A percentile compares a stretch with the other conserved stretches of the same genome.
These are phyloP conservation scores for Lasiurus borealis DNA, from an alignment of 2,113 vertebrate species.

Conservation along the genomic window DNA sequence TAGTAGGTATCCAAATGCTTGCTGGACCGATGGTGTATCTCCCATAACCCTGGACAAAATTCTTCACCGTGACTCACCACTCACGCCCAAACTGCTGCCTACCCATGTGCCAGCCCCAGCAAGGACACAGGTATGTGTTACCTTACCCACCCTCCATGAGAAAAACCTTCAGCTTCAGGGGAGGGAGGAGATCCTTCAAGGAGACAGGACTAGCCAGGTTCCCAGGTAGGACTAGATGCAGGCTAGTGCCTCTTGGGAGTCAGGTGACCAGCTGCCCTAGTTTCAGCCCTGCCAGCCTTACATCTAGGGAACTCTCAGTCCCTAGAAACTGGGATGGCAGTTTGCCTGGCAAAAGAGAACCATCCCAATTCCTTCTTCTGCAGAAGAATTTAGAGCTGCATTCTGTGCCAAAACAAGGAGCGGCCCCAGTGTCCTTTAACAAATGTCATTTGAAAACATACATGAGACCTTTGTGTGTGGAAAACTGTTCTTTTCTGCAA, in stretches of 20 bases:
- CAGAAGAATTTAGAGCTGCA: not conserved
- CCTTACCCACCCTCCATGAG: not conserved
- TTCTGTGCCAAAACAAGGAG: not conserved
- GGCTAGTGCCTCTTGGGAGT: fast-evolving
- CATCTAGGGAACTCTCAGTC: fast-evolving
- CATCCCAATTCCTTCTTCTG: not conserved
- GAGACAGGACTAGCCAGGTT: not conserved
- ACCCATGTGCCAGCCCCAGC: not conserved
- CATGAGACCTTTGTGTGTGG: not conserved
- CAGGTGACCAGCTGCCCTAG: not conserved
- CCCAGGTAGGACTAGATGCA: not conserved
- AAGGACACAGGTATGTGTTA: not conserved
- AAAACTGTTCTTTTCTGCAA: not conserved
- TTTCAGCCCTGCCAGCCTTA: not conserved
- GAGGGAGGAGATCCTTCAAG: not conserved
- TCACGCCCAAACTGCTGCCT: fast-evolving
- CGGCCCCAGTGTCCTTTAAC: not conserved
- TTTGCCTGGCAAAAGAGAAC: not conserved
- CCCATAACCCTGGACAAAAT: not conserved
- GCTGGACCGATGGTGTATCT: not conserved
- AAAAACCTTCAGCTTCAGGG: not conserved
- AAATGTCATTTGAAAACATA: not conserved
- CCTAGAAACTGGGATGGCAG: fast-evolving
- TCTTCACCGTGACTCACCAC: not conserved
- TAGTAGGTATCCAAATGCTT: not conserved